Conservation (phyloP, 1,140 invertebrate genomes). For the Cydia fagiglandana region DNA sequence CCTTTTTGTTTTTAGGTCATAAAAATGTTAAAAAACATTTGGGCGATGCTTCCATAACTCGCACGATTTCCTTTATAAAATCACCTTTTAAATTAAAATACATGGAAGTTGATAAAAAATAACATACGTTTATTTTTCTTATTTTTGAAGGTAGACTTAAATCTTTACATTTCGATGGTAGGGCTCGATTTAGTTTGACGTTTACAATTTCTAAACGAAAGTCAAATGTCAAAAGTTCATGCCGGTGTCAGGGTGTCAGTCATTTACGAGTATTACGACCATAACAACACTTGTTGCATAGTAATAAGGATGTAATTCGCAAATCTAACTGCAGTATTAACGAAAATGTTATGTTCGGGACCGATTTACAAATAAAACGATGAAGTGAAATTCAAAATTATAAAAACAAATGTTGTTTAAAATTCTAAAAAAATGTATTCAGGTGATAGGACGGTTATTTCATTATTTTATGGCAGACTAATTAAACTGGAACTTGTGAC, state of each 20-base stretch:
- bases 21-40: background rate
- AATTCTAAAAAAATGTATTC: background rate
- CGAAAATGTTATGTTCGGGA: background rate
- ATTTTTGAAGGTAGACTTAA: background rate
- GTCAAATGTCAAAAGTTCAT: constrained; percentile 1
- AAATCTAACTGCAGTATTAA: no score
- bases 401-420: background rate
- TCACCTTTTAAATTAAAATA: background rate
- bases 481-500: background rate
- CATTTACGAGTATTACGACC: background rate
- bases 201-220: constrained; percentile 21
- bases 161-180: background rate
- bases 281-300: background rate
- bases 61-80: background rate
- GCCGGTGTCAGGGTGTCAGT: background rate
- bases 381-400: background rate
- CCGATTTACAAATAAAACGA: background rate
- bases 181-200: background rate
- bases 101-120: no score
- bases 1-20: constrained; percentile 21
- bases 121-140: no score
- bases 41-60: background rate
- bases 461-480: background rate
- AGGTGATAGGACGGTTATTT: background rate
- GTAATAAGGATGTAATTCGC: background rate